Evolutionary conservation across 2,113 vertebrate genomes (phyloP).

Genomic region (Gallinago media): DNA sequence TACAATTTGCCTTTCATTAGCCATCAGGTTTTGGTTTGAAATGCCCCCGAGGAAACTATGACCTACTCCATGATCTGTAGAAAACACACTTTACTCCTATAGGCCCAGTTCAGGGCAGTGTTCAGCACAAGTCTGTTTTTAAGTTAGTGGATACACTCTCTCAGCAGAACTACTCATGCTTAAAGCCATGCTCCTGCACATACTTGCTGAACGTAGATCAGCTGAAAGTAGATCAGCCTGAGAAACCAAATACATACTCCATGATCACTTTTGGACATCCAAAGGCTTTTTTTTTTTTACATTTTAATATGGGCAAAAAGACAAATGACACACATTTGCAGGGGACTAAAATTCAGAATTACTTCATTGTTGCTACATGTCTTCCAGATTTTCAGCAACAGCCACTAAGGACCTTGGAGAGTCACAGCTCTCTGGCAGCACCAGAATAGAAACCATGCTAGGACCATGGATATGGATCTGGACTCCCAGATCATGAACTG

Average conservation of each 20-base stretch:
- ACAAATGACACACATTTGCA: background rate
- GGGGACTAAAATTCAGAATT: background rate
- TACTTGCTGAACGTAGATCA: background rate
- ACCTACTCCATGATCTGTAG: conserved; percentile 39
- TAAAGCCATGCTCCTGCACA: background rate
- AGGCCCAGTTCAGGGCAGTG: conserved; percentile 8
- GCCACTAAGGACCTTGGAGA: background rate
- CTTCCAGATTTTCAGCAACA: background rate
- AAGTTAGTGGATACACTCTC: background rate
- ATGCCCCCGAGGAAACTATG: background rate
- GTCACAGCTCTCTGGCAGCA: background rate
- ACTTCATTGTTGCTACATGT: background rate
- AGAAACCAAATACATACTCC: background rate
- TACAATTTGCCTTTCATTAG: conserved; percentile 55
- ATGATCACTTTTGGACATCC: background rate
- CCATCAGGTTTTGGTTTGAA: conserved; percentile 45
- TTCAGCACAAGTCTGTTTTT: background rate
- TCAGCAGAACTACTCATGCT: background rate
- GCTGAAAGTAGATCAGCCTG: background rate
- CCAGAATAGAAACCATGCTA: background rate
- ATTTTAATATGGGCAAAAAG: background rate
- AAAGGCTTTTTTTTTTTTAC: background rate
- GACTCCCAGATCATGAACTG: background rate
- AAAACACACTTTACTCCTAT: background rate
- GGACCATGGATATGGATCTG: background rate